phyloP scores from a whole-genome alignment of 2,888 invertebrate species.

The Cremastinae sp. region DNA sequence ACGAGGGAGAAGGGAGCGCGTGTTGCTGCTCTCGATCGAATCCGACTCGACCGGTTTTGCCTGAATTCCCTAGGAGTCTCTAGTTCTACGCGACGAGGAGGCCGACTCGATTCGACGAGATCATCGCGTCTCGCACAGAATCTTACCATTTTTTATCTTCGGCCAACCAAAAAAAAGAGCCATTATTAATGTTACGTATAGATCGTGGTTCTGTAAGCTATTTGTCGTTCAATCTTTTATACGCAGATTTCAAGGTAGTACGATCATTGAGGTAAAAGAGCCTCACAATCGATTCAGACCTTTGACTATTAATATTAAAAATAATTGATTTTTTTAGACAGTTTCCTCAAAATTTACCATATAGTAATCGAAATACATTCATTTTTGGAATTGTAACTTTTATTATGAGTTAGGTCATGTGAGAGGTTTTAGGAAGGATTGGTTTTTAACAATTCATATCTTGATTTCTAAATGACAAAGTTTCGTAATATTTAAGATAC shows the following conservation, averaged over 20 bases:
- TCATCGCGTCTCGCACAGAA: slow-evolving; percentile 42
- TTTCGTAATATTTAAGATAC: too few relatives aligned
- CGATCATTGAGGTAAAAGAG: background rate
- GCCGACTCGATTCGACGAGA: slow-evolving; percentile 41
- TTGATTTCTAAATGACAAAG: too few relatives aligned
- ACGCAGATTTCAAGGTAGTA: background rate
- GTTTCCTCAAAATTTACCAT: too few relatives aligned
- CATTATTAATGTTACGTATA: slow-evolving; percentile 8
- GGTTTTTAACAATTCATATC: too few relatives aligned
- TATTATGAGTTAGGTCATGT: too few relatives aligned
- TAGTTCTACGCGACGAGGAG: slow-evolving; percentile 71
- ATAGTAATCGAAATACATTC: background rate
- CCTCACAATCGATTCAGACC: too few relatives aligned
- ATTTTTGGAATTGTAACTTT: too few relatives aligned
- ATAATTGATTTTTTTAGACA: too few relatives aligned
- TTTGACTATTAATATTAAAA: background rate
- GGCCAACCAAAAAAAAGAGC: slow-evolving; percentile 30
- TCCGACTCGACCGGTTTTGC: slow-evolving; percentile 79
- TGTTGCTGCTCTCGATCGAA: slow-evolving; percentile 72
- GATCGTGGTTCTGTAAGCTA: slow-evolving; percentile 15
- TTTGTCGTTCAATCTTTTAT: slow-evolving; percentile 32
- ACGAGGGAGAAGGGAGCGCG: slow-evolving; percentile 51
- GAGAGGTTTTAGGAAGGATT: too few relatives aligned
- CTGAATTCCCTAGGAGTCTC: slow-evolving; percentile 78
- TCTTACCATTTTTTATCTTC: slow-evolving; percentile 38